Conservation (phyloP, 2,888 invertebrate species). For the Phania funesta region DNA sequence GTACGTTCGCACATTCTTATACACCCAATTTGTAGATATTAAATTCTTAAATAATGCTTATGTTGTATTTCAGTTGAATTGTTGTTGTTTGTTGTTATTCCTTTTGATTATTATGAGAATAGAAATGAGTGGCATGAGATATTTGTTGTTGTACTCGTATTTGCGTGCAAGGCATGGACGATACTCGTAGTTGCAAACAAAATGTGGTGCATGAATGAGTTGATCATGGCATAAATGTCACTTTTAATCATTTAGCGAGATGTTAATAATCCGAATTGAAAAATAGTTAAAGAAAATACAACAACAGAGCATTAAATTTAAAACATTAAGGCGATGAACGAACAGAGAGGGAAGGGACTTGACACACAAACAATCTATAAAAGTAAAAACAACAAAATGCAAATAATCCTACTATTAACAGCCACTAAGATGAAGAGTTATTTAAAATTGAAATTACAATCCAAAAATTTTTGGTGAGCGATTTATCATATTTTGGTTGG, state of each 20-base stretch:
- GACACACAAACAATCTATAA: background rate
- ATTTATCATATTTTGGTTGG: constrained; percentile 68
- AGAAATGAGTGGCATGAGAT: constrained; percentile 38
- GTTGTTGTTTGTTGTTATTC: constrained; percentile 19
- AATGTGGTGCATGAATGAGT: constrained; percentile 72
- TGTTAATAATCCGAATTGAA: constrained; percentile 71
- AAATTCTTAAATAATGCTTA: constrained; percentile 16
- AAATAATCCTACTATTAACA: constrained; percentile 41
- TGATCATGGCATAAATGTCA: constrained; percentile 79
- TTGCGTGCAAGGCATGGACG: background rate
- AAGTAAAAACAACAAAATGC: constrained; percentile 4
- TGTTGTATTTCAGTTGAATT: constrained; percentile 25
- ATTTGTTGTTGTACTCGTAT: background rate
- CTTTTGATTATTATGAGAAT: constrained; percentile 23
- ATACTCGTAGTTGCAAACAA: constrained; percentile 14
- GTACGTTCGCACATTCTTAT: constrained; percentile 2
- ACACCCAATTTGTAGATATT: background rate
- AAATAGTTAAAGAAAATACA: constrained; percentile 65
- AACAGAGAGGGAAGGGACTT: background rate
- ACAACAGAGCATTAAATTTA: background rate
- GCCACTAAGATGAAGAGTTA: constrained; percentile 40
- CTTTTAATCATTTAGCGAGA: constrained; percentile 76
- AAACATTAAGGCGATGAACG: constrained; percentile 1
- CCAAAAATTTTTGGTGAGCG: constrained; percentile 48
- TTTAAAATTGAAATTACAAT: constrained; percentile 62